Evolutionary conservation across 2,113 vertebrate genomes (phyloP).

Genomic region (Leptodactylus fuscus): DNA sequence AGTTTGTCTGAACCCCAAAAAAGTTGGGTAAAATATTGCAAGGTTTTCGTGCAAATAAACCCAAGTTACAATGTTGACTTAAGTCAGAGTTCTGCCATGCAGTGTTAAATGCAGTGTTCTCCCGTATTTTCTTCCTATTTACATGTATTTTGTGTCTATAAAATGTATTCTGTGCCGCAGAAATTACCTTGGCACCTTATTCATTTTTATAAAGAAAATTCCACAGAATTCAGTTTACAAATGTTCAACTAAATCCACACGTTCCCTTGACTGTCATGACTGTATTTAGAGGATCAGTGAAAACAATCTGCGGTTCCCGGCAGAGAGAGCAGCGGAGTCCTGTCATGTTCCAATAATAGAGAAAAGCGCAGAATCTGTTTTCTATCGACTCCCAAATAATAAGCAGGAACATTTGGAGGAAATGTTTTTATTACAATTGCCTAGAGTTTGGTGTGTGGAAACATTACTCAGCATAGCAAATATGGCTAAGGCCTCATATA

Average conservation of each 20-base stretch:
- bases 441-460: not conserved
- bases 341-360: constrained; percentile 11
- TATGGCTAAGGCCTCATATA: no score
- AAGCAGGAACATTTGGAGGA: no score
- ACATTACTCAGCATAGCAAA: not conserved
- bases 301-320: not conserved
- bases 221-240: not conserved
- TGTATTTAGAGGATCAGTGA: not conserved
- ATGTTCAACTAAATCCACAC: not conserved
- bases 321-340: not conserved
- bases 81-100: no score
- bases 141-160: no score
- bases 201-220: not conserved
- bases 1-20: no score
- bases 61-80: no score
- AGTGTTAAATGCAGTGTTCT: no score
- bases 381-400: not conserved
- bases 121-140: no score
- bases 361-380: constrained; percentile 7
- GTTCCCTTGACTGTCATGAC: not conserved
- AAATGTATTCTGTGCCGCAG: not conserved
- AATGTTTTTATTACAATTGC: not conserved
- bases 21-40: no score
- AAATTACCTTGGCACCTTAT: not conserved
- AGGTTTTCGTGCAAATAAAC: no score